phyloP scores from a whole-genome alignment of 2,797 vertebrate species.

The Bradypodion pumilum region DNA sequence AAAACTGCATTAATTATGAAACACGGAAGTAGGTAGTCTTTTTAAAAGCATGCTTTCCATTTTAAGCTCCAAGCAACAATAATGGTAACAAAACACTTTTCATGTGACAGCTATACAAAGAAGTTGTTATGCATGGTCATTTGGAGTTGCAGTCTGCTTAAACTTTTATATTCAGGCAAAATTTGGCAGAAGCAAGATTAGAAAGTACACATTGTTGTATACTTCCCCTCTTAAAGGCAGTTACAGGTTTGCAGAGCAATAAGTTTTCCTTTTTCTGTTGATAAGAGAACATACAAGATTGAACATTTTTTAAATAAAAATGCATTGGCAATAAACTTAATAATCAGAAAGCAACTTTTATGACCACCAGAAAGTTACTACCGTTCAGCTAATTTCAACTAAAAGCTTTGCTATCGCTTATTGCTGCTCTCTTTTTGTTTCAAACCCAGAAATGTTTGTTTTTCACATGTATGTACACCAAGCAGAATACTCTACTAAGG shows the following conservation, averaged over 20 bases:
- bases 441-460: background rate
- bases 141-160: conserved; percentile 64
- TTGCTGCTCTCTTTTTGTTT: background rate
- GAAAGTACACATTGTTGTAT: background rate
- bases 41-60: conserved; percentile 72
- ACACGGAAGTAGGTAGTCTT: conserved; percentile 61
- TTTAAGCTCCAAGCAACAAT: conserved; percentile 73
- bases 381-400: background rate
- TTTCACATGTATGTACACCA: background rate
- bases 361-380: background rate
- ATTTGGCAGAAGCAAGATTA: conserved; percentile 61
- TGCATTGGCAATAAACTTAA: background rate
- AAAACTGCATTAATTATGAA: conserved; percentile 63
- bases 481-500: too few species aligned
- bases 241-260: background rate
- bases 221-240: background rate
- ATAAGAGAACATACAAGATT: background rate
- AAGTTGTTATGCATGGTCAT: conserved; percentile 73
- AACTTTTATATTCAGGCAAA: conserved; percentile 62
- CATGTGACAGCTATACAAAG: conserved; percentile 81
- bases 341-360: background rate
- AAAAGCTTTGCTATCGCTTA: background rate
- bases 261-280: background rate
- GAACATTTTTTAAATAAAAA: background rate
- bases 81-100: conserved; percentile 73